Evolutionary conservation across 2,888 invertebrate genomes (phyloP).

Genomic region (Drosophila subsilvestris): DNA sequence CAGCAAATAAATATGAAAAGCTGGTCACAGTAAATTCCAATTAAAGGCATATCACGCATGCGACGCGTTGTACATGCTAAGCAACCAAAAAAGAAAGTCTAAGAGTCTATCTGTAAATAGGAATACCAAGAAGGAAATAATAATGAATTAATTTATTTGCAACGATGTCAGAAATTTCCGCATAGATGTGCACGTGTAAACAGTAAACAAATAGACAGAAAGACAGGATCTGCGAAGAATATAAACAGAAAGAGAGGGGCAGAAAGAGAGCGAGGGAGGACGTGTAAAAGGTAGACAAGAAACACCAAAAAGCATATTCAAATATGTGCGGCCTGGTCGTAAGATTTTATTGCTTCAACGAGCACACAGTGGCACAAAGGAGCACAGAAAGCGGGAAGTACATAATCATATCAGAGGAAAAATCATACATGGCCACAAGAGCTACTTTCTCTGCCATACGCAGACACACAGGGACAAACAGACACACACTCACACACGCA

Average conservation of each 20-base stretch:
- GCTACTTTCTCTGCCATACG: background rate
- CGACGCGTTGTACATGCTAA: slow-evolving; percentile 66
- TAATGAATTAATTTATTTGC: slow-evolving; percentile 79
- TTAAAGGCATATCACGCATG: slow-evolving; percentile 71
- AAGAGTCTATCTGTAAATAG: background rate
- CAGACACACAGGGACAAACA: background rate
- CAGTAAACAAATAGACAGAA: slow-evolving; percentile 45
- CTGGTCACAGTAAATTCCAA: slow-evolving; percentile 62
- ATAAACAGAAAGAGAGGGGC: slow-evolving; percentile 3
- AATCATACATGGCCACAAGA: slow-evolving; percentile 64
- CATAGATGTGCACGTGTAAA: slow-evolving; percentile 42
- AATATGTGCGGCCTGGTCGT: slow-evolving; percentile 43
- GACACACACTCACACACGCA: slow-evolving; percentile 18
- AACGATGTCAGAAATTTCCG: slow-evolving; percentile 58
- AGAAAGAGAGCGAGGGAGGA: background rate
- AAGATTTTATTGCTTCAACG: slow-evolving; percentile 56
- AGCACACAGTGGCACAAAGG: slow-evolving; percentile 23
- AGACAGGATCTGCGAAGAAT: slow-evolving; percentile 9
- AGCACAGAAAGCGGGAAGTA: slow-evolving; percentile 47
- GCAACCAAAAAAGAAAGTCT: slow-evolving; percentile 40
- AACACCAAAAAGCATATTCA: slow-evolving; percentile 61
- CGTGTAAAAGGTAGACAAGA: slow-evolving; percentile 30
- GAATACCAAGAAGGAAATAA: slow-evolving; percentile 55
- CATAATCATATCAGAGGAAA: slow-evolving; percentile 71
- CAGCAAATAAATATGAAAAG: slow-evolving; percentile 21